These are phyloP conservation scores for Fragum whitleyi DNA, from an alignment of 2,888 invertebrate genomes.

Conservation along the genomic window DNA sequence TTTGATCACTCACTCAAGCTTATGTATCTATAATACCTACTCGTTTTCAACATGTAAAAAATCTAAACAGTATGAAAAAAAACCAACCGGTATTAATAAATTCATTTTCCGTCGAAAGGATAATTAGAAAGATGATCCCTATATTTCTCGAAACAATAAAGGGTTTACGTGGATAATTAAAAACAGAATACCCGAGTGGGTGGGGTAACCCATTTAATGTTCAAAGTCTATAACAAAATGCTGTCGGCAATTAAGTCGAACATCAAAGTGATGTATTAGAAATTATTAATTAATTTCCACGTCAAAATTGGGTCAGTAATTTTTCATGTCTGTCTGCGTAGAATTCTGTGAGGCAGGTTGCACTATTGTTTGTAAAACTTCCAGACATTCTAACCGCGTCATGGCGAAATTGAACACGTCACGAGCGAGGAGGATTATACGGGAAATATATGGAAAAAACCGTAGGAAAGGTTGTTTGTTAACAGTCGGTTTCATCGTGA, in stretches of 20 bases:
- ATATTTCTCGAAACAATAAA: neutral
- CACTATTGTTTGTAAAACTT: constrained; percentile 26
- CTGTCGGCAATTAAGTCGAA: constrained; percentile 13
- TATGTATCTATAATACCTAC: too few relatives aligned
- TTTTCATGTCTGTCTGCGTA: constrained; percentile 7
- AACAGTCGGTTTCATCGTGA: too few relatives aligned
- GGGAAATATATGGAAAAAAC: too few relatives aligned
- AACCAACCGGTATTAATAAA: too few relatives aligned
- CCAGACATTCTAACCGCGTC: constrained; percentile 9
- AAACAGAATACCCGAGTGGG: constrained; percentile 17
- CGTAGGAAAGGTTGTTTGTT: too few relatives aligned
- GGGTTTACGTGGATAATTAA: neutral
- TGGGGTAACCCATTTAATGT: constrained; percentile 5
- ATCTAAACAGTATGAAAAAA: too few relatives aligned
- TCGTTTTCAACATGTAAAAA: too few relatives aligned
- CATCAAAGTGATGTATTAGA: constrained; percentile 29
- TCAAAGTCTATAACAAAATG: constrained; percentile 13
- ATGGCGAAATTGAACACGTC: neutral
- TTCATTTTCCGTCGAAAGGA: too few relatives aligned
- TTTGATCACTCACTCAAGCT: too few relatives aligned
- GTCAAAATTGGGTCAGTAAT: constrained; percentile 20
- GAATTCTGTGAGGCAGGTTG: constrained; percentile 16
- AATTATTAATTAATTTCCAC: constrained; percentile 21
- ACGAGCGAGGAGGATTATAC: too few relatives aligned
- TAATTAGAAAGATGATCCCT: too few relatives aligned